Base-by-base conservation (phyloP, 1,140 invertebrate species). In the Zaprionus camerounensis region DNA sequence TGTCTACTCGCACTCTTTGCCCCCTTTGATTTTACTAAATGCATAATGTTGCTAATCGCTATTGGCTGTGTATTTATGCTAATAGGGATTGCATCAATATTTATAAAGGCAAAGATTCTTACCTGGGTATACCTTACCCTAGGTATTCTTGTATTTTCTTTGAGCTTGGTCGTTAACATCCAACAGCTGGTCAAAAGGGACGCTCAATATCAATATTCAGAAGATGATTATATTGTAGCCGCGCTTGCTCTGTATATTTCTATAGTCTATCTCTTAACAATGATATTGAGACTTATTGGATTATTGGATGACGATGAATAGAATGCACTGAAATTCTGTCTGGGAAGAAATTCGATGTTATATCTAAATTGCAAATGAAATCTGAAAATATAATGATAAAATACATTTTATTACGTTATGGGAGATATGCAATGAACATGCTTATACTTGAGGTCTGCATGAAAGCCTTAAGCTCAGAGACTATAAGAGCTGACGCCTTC, bases 11-110 rank as follows among this genome's bases (percentile, higher is more conserved):
- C 80, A 1, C 12, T 13, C 1, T 71, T 56, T 5, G 66, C 76
- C 2, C 80, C 80, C 0, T 82, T 71, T 17, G 80, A 79, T n/a
- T 82, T 82, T n/a, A 82, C 80, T 1, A 15, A 53, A 22, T 79
- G 65, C 22, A 61, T 70, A 12, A 9, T 51, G 0, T 59, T 62
- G 4, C 2, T 75, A 7, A 36, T 68, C 1, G 26, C 67, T 1
- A 0, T 62, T 0, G 2, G 7, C 0, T 0, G 82, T 1, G 2
- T 51, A 0, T 1, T 82, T 2, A 0, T 69, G 0, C 0, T 51
- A 0, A 1, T 82, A 5, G 34, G 28, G 1, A 0, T 82, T 3
- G 1, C 66, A 1, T 0, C n/a, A 6, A 0, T 64, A 0, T 59
- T 82, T 5, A 34, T 71, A 12, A 6, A 17, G 0, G 2, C 24